Evolutionary conservation across 92 coral and sea anemone species (phyloP).

Genomic region (Heliopora coerulea): DNA sequence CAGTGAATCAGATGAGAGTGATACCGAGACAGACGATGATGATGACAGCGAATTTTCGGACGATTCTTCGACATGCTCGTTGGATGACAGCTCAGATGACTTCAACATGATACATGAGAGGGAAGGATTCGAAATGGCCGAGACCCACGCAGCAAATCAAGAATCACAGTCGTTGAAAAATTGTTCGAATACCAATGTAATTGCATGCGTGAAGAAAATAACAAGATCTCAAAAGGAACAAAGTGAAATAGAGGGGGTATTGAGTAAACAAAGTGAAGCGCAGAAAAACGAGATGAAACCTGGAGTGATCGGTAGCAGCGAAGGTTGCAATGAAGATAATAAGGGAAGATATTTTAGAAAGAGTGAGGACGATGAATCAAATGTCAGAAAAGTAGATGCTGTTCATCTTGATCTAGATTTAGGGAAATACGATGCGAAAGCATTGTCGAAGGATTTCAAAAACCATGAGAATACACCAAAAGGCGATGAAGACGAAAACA

Average conservation of each 20-base stretch:
- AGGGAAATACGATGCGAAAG: too few relatives aligned
- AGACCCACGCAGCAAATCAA: background rate
- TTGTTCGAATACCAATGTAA: background rate
- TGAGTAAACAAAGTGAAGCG: background rate
- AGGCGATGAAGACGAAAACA: background rate
- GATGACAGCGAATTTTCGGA: constrained; percentile 11
- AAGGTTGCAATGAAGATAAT: background rate
- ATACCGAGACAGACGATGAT: background rate
- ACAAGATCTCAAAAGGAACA: background rate
- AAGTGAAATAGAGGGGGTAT: background rate
- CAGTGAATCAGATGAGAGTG: constrained; percentile 24
- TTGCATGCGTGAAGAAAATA: background rate
- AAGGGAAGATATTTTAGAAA: too few relatives aligned
- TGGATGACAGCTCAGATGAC: constrained; percentile 19
- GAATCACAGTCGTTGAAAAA: background rate
- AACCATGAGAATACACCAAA: background rate
- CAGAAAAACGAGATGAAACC: background rate
- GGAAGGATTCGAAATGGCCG: constrained; percentile 21
- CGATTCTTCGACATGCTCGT: background rate
- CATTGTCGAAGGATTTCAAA: too few relatives aligned
- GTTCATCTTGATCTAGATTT: too few relatives aligned
- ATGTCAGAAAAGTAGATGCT: too few relatives aligned
- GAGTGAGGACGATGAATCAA: too few relatives aligned
- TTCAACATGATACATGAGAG: background rate
- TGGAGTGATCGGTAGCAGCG: background rate